Conservation (phyloP, 2,888 invertebrate species). For the Eulithis prunata region DNA sequence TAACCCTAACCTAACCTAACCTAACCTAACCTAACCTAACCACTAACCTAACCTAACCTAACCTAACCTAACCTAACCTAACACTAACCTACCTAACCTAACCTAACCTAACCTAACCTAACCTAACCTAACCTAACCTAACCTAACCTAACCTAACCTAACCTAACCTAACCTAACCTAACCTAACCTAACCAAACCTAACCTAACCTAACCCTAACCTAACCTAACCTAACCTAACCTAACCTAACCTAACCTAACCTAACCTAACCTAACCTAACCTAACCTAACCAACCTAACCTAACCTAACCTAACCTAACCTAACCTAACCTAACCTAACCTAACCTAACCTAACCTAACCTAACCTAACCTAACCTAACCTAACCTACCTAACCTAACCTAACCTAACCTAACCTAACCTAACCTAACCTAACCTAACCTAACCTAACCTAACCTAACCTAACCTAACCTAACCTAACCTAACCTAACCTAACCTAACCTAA, state of each 20-base stretch:
- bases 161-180: conserved; percentile 35
- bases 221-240: conserved; percentile 13
- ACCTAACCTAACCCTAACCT: conserved; percentile 27
- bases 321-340: conserved; percentile 20
- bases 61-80: conserved; percentile 31
- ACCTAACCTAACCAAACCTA: conserved; percentile 28
- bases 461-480: conserved; percentile 28
- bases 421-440: conserved; percentile 32
- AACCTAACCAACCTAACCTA: conserved; percentile 20
- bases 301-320: conserved; percentile 20
- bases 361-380: conserved; percentile 15
- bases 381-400: conserved; percentile 18
- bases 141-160: conserved; percentile 31
- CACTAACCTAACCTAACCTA: conserved; percentile 29
- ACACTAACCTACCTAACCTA: conserved; percentile 29
- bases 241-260: conserved; percentile 20
- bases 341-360: conserved; percentile 19
- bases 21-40: conserved; percentile 15
- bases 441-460: conserved; percentile 32
- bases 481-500: conserved; percentile 25
- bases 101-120: conserved; percentile 31
- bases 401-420: conserved; percentile 28
- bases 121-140: conserved; percentile 34
- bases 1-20: too few species aligned
- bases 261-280: conserved; percentile 20